A percentile compares a stretch with the other conserved stretches of the same genome.
Evolutionary conservation across 64 coral and sea anemone species (phyloP).

Genomic region (Montipora sp.): DNA sequence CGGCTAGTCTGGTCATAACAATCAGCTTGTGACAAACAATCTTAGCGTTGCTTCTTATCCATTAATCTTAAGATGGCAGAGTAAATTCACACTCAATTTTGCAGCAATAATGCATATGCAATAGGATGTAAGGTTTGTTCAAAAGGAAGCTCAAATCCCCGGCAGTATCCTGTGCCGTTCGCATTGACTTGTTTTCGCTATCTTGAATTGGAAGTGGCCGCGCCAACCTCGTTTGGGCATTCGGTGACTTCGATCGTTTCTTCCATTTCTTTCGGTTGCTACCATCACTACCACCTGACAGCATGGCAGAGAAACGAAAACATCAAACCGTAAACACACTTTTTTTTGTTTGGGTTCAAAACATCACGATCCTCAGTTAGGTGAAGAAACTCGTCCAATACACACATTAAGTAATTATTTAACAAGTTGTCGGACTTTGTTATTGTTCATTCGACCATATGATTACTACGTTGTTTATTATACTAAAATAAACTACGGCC

Average conservation of each 20-base stretch:
- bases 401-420: background rate
- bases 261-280: background rate
- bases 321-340: background rate
- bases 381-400: slow-evolving; percentile 6
- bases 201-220: slow-evolving; percentile 13
- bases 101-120: slow-evolving; percentile 22
- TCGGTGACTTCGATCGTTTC: background rate
- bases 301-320: slow-evolving; percentile 6
- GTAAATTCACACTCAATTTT: slow-evolving; percentile 5
- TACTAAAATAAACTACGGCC: too few relatives aligned
- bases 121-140: slow-evolving; percentile 9
- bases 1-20: too few relatives aligned
- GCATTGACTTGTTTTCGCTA: background rate
- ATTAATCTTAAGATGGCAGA: too few relatives aligned
- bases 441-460: too few relatives aligned
- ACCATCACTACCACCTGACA: background rate
- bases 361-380: slow-evolving; percentile 3
- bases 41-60: too few relatives aligned
- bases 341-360: background rate
- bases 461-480: too few relatives aligned
- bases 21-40: too few relatives aligned
- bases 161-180: slow-evolving; percentile 30
- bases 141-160: background rate
- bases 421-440: too few relatives aligned
- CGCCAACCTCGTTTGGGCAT: slow-evolving; percentile 9